Evolutionary conservation across 2,888 invertebrate genomes (phyloP).

Genomic region (Amphipoea oculea): DNA sequence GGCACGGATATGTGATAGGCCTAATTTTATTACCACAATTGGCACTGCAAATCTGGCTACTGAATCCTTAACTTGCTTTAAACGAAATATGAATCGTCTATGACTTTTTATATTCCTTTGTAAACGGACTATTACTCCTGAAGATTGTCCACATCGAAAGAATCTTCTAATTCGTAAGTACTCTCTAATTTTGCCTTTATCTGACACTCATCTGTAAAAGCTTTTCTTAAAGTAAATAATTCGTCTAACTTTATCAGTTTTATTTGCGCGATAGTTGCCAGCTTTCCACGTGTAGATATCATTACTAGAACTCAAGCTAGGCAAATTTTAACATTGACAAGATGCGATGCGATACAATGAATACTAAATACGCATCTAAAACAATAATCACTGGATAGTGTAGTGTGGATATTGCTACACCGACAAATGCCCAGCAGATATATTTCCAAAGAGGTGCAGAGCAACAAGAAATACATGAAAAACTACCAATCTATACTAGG

Average conservation of each 20-base stretch:
- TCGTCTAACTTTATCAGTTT: not conserved
- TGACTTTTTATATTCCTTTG: not conserved
- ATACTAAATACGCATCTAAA: not conserved
- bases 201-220: not conserved
- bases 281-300: not conserved
- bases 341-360: not conserved
- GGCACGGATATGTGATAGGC: not conserved
- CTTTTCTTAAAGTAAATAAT: not conserved
- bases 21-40: slow-evolving; percentile 20
- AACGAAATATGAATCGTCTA: not conserved
- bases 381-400: not conserved
- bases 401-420: not conserved
- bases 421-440: not conserved
- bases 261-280: not conserved
- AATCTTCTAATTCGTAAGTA: not conserved
- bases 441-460: not conserved
- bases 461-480: not conserved
- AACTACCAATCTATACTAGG: not conserved
- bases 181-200: not conserved
- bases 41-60: slow-evolving; percentile 2
- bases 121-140: not conserved
- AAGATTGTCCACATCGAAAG: not conserved
- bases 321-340: not conserved
- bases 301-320: not conserved
- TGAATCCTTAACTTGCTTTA: not conserved